Evolutionary conservation across 1,140 invertebrate genomes (phyloP).

Genomic region (Neoseiulus cucumeris): DNA sequence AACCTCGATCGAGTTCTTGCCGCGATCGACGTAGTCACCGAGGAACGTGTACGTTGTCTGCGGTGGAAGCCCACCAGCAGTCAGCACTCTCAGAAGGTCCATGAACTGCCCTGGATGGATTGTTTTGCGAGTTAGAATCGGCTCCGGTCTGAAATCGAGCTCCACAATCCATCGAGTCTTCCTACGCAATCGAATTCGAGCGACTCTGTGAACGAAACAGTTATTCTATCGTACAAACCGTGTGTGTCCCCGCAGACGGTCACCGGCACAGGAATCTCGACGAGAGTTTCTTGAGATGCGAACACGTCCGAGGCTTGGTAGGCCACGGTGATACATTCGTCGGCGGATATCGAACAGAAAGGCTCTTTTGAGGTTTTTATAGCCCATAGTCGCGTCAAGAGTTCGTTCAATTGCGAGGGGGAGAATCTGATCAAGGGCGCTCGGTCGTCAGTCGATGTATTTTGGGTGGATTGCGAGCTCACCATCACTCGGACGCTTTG

Average conservation of each 20-base stretch:
- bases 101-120: slow-evolving; percentile 9
- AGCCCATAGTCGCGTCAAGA: background rate
- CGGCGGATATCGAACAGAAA: background rate
- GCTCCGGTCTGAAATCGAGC: too few species aligned
- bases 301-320: background rate
- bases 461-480: too few species aligned
- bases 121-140: background rate
- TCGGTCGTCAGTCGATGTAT: too few species aligned
- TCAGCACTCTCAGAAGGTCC: background rate
- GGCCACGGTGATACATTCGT: background rate
- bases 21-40: slow-evolving; percentile 20
- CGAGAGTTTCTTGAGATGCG: background rate
- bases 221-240: background rate
- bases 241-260: background rate
- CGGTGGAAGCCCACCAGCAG: background rate
- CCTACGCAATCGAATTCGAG: background rate
- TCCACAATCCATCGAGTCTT: too few species aligned
- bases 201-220: background rate
- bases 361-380: background rate
- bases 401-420: too few species aligned
- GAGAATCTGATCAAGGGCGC: too few species aligned
- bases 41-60: slow-evolving; percentile 1
- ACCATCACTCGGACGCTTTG: too few species aligned
- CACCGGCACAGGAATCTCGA: background rate
- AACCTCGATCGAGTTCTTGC: slow-evolving; percentile 19